phyloP scores from a whole-genome alignment of 2,888 invertebrate species.

The Galerucella calmariensis region DNA sequence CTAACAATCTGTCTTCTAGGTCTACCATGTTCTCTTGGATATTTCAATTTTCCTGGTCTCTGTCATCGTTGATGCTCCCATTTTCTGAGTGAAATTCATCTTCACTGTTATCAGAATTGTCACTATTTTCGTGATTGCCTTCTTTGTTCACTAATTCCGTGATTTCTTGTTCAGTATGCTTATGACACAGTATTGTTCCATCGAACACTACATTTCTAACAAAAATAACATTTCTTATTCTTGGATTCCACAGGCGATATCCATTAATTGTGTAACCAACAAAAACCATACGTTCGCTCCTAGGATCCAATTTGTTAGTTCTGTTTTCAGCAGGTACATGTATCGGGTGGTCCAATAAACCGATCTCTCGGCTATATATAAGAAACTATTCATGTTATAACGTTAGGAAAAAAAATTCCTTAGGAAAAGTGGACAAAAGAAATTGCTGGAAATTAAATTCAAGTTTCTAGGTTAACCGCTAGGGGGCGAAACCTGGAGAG shows the following conservation, averaged over 20 bases:
- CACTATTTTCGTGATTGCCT: not conserved
- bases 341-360: too few species aligned
- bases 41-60: not conserved
- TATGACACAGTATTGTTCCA: not conserved
- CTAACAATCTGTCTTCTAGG: not conserved
- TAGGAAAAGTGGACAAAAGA: too few species aligned
- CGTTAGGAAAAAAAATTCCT: too few species aligned
- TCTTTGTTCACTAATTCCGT: not conserved
- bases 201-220: conserved; percentile 41
- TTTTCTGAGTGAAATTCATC: not conserved
- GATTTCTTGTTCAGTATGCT: not conserved
- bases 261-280: conserved; percentile 48
- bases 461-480: too few species aligned
- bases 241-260: conserved; percentile 49
- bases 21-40: not conserved
- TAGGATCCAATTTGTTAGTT: conserved; percentile 48
- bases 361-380: too few species aligned
- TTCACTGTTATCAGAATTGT: not conserved
- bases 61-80: not conserved
- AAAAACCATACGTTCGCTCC: conserved; percentile 42
- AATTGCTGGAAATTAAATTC: too few species aligned
- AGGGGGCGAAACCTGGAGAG: too few species aligned
- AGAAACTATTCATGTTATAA: too few species aligned
- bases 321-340: conserved; percentile 44
- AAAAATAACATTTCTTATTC: conserved; percentile 39